Conservation (phyloP, 2,113 vertebrate species). For the Cebus imitator region DNA sequence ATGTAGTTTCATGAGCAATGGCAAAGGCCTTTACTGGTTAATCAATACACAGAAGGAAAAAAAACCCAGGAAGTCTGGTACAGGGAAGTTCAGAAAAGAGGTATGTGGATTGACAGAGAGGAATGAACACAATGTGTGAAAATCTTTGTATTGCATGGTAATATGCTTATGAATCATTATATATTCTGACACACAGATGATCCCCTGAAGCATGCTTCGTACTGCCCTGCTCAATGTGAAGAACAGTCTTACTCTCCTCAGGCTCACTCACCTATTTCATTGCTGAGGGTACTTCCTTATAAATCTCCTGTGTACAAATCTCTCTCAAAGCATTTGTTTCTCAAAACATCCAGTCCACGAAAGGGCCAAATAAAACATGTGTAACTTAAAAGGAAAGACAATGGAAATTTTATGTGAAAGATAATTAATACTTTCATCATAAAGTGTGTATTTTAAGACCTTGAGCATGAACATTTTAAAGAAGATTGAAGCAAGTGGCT, state of each 20-base stretch:
- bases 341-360: neutral
- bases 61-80: neutral
- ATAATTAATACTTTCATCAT: slow-evolving; percentile 22
- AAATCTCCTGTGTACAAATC: neutral
- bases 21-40: neutral
- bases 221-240: neutral
- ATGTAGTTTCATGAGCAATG: neutral
- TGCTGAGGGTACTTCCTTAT: neutral
- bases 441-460: neutral
- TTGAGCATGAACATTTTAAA: neutral
- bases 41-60: neutral
- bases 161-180: neutral
- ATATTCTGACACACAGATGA: neutral
- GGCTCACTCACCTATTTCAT: neutral
- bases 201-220: neutral
- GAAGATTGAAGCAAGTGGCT: neutral
- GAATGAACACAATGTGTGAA: neutral
- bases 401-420: neutral
- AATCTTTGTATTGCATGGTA: neutral
- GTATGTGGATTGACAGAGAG: neutral
- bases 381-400: neutral
- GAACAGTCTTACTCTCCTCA: neutral
- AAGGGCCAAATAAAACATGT: neutral
- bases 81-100: neutral
- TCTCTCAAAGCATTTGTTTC: neutral